A percentile compares a stretch with the other conserved stretches of the same genome.
Evolutionary conservation across 2,797 vertebrate genomes (phyloP).

Genomic region (Enteromius fasciolatus): DNA sequence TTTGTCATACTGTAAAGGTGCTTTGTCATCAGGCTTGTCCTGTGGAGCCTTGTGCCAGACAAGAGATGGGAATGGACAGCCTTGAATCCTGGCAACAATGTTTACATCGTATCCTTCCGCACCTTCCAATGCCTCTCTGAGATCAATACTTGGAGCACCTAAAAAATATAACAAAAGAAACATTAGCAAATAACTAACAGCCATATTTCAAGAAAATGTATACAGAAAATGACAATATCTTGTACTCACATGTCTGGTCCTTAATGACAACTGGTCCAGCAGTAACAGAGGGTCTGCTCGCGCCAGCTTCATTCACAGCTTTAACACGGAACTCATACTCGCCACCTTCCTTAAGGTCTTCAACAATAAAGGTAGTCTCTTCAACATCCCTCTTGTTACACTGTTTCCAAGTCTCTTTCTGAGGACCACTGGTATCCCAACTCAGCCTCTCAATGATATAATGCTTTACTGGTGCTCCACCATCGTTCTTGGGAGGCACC

Average conservation of each 20-base stretch:
- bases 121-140: constrained; percentile 91
- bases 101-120: constrained; percentile 92
- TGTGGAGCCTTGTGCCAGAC: constrained; percentile 88
- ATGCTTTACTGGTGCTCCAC: constrained; percentile 93
- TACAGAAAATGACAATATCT: neutral
- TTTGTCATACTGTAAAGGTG: constrained; percentile 86
- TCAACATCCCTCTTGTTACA: constrained; percentile 96
- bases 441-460: constrained; percentile 93
- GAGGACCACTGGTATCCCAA: constrained; percentile 92
- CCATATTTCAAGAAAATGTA: neutral
- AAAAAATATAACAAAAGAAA: constrained; percentile 41
- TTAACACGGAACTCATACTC: constrained; percentile 98
- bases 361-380: constrained; percentile 91
- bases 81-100: constrained; percentile 91
- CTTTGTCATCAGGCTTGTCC: constrained; percentile 89
- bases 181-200: constrained; percentile 2
- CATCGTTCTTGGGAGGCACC: constrained; percentile 95
- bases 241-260: constrained; percentile 94
- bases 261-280: constrained; percentile 91
- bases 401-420: constrained; percentile 97
- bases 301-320: constrained; percentile 94
- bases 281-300: constrained; percentile 90
- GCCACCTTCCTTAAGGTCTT: constrained; percentile 93
- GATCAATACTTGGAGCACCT: constrained; percentile 91
- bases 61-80: constrained; percentile 93